Base-by-base conservation (phyloP, 2,113 vertebrate genomes). In the Sceloporus undulatus region DNA sequence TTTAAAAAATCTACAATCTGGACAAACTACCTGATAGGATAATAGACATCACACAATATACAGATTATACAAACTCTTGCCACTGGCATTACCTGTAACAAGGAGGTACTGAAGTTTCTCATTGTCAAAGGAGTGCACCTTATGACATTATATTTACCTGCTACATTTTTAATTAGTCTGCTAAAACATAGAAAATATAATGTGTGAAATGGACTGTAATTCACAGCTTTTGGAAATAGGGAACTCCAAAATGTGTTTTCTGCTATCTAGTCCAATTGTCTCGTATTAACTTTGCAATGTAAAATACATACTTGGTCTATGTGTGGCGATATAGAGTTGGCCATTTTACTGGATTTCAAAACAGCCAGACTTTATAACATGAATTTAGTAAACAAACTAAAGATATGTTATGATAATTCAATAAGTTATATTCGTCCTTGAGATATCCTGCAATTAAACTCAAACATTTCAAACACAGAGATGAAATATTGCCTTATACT, bases 381-480 rank as follows among this genome's bases (percentile, higher is more conserved):
- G 29, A 23, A 54, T 52, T 78, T 48, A 68, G n/a, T 54, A 14
- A 68, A 14, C 27, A 79, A 23, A 66, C 27, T 34, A 68, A 70
- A 54, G 48, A 56, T 40, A 52, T 71, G 5, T 56, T 79, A 79
- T 84, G 66, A 71, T 70, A 79, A 79, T 70, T 86, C 76, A 86
- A 70, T 7, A 52, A 65, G 59, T 78, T 48, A 78, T 66, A 77
- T 38, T 23, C 0, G 54, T 66, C 29, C 40, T 77, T 85, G 59
- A 85, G 27, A 38, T 42, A 66, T 18, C 29, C 40, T 18, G 48
- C n/a, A 85, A 68, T 52, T 52, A 59, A 71, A 79, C n/a, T 79
- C 42, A 25, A 19, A 73, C 52, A 38, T 87, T 81, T 59, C 34
- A 87, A 80, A 87, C n/a, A 73, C 13, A 27, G n/a, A 59, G 66